Percentiles rank a stretch among this genome's conserved stretches.
Conservation (phyloP, 2,888 invertebrate genomes). For the Galeruca laticollis region DNA sequence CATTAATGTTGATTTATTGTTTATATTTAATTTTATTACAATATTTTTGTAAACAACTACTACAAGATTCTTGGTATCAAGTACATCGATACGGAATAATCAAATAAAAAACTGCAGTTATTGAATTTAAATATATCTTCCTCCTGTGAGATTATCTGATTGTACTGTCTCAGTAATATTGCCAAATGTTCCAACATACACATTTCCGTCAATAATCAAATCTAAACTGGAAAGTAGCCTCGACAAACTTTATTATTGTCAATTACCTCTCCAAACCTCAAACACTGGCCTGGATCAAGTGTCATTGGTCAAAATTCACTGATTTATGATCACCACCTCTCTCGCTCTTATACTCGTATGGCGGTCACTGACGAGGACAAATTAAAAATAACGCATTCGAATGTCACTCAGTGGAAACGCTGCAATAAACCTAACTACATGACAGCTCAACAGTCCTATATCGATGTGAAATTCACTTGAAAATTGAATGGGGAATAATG, state of each 20-base stretch:
- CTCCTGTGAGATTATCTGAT: too few relatives aligned
- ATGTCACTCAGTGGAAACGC: slow-evolving; percentile 24
- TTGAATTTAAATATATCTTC: too few relatives aligned
- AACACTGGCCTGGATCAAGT: slow-evolving; percentile 20
- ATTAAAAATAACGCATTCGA: slow-evolving; percentile 31
- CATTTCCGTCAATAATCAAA: neutral
- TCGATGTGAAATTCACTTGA: slow-evolving; percentile 29
- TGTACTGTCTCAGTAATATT: neutral
- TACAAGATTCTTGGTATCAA: too few relatives aligned
- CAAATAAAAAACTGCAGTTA: too few relatives aligned
- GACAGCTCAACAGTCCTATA: slow-evolving; percentile 32
- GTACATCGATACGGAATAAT: too few relatives aligned
- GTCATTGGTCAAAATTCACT: slow-evolving; percentile 24
- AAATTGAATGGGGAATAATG: slow-evolving; percentile 32
- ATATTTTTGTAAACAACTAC: too few relatives aligned
- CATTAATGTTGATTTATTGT: too few relatives aligned
- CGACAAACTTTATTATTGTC: slow-evolving; percentile 12
- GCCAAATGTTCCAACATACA: neutral
- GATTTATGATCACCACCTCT: slow-evolving; percentile 24
- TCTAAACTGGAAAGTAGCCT: neutral
- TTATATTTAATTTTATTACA: too few relatives aligned
- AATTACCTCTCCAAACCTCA: slow-evolving; percentile 14
- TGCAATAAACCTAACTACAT: slow-evolving; percentile 34
- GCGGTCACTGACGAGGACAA: slow-evolving; percentile 28
- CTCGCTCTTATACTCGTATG: neutral